Evolutionary conservation across 1,140 invertebrate species (phyloP).

Genomic region (Augochlora pura): DNA sequence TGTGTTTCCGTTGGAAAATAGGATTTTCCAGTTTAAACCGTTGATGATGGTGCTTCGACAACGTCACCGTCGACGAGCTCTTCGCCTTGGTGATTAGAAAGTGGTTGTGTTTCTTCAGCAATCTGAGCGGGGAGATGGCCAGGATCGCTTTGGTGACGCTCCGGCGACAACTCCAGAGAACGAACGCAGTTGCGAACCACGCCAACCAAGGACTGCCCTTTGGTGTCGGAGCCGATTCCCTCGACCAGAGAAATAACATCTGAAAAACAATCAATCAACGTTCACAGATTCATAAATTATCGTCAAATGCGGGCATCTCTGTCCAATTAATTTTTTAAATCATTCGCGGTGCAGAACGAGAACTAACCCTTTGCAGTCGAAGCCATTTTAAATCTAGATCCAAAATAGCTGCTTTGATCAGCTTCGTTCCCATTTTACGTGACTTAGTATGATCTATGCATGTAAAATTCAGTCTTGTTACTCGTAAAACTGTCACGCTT

Average conservation of each 20-base stretch:
- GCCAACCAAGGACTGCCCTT: constrained; percentile 72
- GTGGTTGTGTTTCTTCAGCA: constrained; percentile 53
- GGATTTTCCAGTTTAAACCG: constrained; percentile 12
- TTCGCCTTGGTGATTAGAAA: constrained; percentile 20
- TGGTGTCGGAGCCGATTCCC: constrained; percentile 59
- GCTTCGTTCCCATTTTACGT: no score
- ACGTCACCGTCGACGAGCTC: constrained; percentile 19
- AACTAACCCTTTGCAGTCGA: no score
- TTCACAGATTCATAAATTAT: no score
- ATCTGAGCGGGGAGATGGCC: constrained; percentile 63
- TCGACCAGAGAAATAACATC: constrained; percentile 76
- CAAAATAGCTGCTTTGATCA: no score
- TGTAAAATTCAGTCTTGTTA: no score
- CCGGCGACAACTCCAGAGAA: constrained; percentile 72
- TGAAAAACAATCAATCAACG: constrained; percentile 24
- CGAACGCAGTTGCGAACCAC: constrained; percentile 71
- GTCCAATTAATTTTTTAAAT: no score
- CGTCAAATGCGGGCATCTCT: no score
- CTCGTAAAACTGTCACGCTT: no score
- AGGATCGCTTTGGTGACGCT: constrained; percentile 65
- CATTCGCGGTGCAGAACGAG: no score
- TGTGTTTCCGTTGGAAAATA: constrained; percentile 40
- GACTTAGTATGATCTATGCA: no score
- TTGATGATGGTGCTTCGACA: constrained; percentile 27
- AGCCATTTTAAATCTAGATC: no score